Percentiles rank a stretch among this genome's conserved stretches.
Conservation (phyloP, 2,797 vertebrate genomes). For the Gallinago stenura region DNA sequence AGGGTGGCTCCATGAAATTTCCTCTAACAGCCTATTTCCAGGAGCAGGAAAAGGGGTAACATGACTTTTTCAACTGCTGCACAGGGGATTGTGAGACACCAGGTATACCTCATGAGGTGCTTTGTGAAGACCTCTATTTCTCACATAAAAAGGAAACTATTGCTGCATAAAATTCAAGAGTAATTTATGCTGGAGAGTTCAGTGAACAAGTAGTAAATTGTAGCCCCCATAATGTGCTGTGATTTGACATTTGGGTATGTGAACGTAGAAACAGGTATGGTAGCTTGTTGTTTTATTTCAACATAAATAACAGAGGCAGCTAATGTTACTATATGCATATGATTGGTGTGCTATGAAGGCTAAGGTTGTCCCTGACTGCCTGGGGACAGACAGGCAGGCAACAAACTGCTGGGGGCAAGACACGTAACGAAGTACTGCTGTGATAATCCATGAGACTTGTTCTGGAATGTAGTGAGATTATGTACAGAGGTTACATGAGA, state of each 20-base stretch:
- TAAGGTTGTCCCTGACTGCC: not conserved
- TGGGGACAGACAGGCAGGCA: not conserved
- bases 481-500: rapidly evolving
- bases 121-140: not conserved
- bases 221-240: not conserved
- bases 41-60: not conserved
- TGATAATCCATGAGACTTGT: not conserved
- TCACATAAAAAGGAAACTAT: not conserved
- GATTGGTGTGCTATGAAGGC: not conserved
- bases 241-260: not conserved
- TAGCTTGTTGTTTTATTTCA: not conserved
- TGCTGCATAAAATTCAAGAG: not conserved
- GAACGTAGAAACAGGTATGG: not conserved
- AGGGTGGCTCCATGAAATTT: not conserved
- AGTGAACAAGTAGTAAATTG: not conserved
- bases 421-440: not conserved
- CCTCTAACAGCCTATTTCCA: not conserved
- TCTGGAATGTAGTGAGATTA: not conserved
- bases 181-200: not conserved
- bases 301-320: not conserved
- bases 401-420: not conserved
- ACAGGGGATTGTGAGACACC: not conserved
- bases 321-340: rapidly evolving
- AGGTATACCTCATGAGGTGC: not conserved
- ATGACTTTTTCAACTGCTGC: not conserved